Percentiles rank a stretch among this genome's conserved stretches.
phyloP scores from a whole-genome alignment of 2,113 vertebrate species.

The Emydocephalus ijimae region DNA sequence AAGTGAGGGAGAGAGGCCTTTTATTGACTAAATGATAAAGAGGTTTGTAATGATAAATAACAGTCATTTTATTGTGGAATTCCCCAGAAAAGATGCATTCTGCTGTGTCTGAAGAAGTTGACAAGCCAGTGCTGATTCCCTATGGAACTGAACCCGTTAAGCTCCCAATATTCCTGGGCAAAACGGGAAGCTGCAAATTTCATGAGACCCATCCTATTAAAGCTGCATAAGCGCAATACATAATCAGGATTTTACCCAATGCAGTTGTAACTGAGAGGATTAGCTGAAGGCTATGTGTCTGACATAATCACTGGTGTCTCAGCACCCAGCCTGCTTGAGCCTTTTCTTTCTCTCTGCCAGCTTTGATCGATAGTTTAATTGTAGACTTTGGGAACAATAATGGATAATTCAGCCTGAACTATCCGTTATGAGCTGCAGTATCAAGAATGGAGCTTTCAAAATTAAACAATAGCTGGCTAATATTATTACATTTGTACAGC shows the following conservation, averaged over 20 bases:
- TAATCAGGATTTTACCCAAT: slow-evolving; percentile 68
- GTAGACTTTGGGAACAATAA: slow-evolving; percentile 81
- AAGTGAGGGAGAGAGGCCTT: slow-evolving; percentile 88
- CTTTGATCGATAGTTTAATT: slow-evolving; percentile 85
- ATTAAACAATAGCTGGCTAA: slow-evolving; percentile 78
- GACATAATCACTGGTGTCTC: slow-evolving; percentile 60
- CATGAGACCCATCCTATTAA: slow-evolving; percentile 84
- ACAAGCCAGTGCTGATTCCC: slow-evolving; percentile 78
- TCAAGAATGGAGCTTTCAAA: slow-evolving; percentile 71
- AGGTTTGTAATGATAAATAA: slow-evolving; percentile 99
- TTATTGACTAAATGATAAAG: slow-evolving; percentile 99
- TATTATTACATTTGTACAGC: slow-evolving; percentile 77
- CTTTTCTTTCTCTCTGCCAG: slow-evolving; percentile 67
- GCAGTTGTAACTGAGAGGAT: slow-evolving; percentile 72
- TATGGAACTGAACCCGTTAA: slow-evolving; percentile 84
- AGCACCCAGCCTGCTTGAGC: slow-evolving; percentile 59
- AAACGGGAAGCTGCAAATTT: slow-evolving; percentile 86
- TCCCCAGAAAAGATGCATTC: slow-evolving; percentile 99
- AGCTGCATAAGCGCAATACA: slow-evolving; percentile 72
- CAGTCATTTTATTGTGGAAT: slow-evolving; percentile 99
- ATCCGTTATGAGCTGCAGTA: slow-evolving; percentile 71
- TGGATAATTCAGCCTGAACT: slow-evolving; percentile 78
- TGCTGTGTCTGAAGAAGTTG: slow-evolving; percentile 91
- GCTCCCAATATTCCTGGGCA: slow-evolving; percentile 80
- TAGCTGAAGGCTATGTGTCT: slow-evolving; percentile 65